phyloP scores from a whole-genome alignment of 2,113 vertebrate species.

The Chaetura pelagica region DNA sequence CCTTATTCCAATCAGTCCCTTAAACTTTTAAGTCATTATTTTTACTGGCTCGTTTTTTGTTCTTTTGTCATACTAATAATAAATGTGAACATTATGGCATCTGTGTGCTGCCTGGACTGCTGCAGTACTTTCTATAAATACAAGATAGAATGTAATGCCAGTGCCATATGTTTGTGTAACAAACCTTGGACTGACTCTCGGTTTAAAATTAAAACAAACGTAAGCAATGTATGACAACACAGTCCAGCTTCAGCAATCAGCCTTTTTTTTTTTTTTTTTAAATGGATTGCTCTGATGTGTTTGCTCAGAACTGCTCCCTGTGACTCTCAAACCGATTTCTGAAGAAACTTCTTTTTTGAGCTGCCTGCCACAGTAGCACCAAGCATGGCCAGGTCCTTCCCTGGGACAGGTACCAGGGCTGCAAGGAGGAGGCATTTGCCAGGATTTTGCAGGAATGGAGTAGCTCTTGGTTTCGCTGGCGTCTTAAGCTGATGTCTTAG shows the following conservation, averaged over 20 bases:
- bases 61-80: conserved; percentile 50
- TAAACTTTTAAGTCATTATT: neutral
- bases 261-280: neutral
- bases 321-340: neutral
- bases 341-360: neutral
- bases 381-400: accelerated
- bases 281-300: neutral
- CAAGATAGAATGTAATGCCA: conserved; percentile 23
- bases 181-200: conserved; percentile 51
- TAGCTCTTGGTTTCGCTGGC: neutral
- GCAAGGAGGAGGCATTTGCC: neutral
- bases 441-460: neutral
- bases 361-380: neutral
- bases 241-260: neutral
- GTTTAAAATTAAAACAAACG: conserved; percentile 66
- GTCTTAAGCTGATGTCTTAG: neutral
- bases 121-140: conserved; percentile 56
- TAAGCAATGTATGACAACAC: conserved; percentile 41
- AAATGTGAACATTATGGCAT: conserved; percentile 56
- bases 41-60: neutral
- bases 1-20: neutral
- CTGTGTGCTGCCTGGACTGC: neutral
- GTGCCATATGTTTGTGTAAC: conserved; percentile 63
- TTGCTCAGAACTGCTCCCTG: neutral
- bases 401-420: neutral